phyloP scores from a whole-genome alignment of 2,113 vertebrate species.

The Coregonus clupeaformis region DNA sequence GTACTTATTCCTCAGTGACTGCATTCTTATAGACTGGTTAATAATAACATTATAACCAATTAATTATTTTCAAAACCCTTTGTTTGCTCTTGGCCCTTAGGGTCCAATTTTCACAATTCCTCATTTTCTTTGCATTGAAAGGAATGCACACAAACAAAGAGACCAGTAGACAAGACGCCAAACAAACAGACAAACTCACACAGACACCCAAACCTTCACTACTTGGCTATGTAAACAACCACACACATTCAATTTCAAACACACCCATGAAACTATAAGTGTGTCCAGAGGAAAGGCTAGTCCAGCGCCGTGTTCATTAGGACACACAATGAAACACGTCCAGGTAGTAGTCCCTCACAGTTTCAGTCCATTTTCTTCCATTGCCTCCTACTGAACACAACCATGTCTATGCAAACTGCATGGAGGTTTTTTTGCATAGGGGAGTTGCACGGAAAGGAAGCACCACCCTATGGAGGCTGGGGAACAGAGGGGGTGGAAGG shows the following conservation, averaged over 20 bases:
- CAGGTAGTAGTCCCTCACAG: too few relatives aligned
- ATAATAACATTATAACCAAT: background rate
- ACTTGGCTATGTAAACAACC: background rate
- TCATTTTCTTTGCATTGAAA: background rate
- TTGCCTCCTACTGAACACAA: too few relatives aligned
- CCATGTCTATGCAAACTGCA: background rate
- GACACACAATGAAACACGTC: background rate
- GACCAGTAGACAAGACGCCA: background rate
- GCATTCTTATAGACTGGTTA: too few relatives aligned
- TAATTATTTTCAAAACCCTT: background rate
- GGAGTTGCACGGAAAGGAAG: background rate
- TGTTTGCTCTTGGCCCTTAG: too few relatives aligned
- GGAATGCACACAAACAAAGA: background rate
- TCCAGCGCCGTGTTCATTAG: background rate
- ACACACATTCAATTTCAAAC: background rate
- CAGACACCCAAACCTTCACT: background rate
- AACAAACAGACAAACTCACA: background rate
- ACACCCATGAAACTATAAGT: background rate
- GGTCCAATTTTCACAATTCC: too few relatives aligned
- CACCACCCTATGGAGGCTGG: background rate
- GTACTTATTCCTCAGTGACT: too few relatives aligned
- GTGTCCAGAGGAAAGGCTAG: background rate
- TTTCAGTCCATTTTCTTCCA: too few relatives aligned
- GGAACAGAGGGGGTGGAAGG: background rate
- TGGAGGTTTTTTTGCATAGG: background rate